These are phyloP conservation scores for Cephus nigrinus DNA, from an alignment of 2,888 invertebrate species.

Conservation along the genomic window DNA sequence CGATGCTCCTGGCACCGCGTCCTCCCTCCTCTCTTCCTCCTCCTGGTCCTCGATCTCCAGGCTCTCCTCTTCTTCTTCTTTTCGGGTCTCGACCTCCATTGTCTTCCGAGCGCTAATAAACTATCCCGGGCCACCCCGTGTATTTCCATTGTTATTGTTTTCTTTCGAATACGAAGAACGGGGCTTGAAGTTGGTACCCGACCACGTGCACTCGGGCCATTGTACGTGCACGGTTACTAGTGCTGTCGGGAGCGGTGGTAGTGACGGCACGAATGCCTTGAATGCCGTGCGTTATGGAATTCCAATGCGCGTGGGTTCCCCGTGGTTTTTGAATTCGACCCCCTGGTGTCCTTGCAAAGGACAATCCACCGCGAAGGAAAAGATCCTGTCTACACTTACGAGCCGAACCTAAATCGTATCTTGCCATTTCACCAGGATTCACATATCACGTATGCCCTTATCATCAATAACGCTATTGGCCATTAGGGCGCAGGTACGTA, in stretches of 20 bases:
- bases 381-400: too few relatives aligned
- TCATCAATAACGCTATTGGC: too few relatives aligned
- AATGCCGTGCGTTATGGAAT: slow-evolving; percentile 55
- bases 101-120: slow-evolving; percentile 63
- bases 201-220: too few relatives aligned
- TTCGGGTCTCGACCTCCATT: slow-evolving; percentile 65
- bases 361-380: not conserved
- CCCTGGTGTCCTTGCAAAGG: slow-evolving; percentile 5
- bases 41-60: slow-evolving; percentile 29
- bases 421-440: too few relatives aligned
- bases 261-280: not conserved
- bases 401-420: too few relatives aligned
- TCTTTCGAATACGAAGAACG: slow-evolving; percentile 8
- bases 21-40: slow-evolving; percentile 10
- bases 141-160: slow-evolving; percentile 54
- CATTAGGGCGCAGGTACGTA: too few relatives aligned
- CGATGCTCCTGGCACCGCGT: slow-evolving; percentile 5
- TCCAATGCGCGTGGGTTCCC: slow-evolving; percentile 12
- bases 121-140: slow-evolving; percentile 60
- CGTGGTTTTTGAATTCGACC: slow-evolving; percentile 2
- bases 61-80: slow-evolving; percentile 47
- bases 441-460: too few relatives aligned
- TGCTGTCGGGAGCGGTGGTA: too few relatives aligned
- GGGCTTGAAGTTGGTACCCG: too few relatives aligned
- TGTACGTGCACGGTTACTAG: too few relatives aligned